Conservation (phyloP, 2,797 vertebrate species). For the Aselliscus stoliczkanus region DNA sequence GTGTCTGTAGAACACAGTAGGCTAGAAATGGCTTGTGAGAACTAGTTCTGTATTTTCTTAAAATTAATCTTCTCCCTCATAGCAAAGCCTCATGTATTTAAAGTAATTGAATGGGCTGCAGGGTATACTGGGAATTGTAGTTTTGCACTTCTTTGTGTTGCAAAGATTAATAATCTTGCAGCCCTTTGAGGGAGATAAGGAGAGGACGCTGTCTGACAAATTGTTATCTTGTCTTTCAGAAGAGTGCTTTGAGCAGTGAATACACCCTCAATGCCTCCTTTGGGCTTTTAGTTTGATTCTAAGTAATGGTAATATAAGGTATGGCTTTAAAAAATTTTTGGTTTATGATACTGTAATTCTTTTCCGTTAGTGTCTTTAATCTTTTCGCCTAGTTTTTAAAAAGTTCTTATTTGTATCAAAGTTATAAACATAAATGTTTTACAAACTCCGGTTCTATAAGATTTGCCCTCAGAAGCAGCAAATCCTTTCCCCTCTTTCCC, state of each 20-base stretch:
- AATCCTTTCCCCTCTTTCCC: too few species aligned
- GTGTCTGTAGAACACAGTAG: neutral
- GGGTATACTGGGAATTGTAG: constrained; percentile 78
- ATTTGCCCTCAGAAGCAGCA: too few species aligned
- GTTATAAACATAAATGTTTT: neutral
- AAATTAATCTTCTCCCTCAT: constrained; percentile 58
- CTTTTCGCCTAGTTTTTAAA: neutral
- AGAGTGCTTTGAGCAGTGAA: constrained; percentile 64
- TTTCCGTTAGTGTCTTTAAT: neutral
- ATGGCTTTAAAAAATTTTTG: neutral
- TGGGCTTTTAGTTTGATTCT: constrained; percentile 65
- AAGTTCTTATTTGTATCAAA: neutral
- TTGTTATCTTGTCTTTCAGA: constrained; percentile 71
- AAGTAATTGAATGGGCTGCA: constrained; percentile 75
- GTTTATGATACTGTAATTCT: neutral
- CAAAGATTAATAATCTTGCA: constrained; percentile 76
- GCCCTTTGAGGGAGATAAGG: constrained; percentile 67
- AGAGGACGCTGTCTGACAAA: constrained; percentile 70
- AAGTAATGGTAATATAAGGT: constrained; percentile 61
- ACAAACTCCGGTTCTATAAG: neutral
- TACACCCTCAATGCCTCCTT: constrained; percentile 37
- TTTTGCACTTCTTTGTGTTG: constrained; percentile 74
- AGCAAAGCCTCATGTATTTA: constrained; percentile 58
- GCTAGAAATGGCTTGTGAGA: constrained; percentile 40
- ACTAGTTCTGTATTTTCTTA: constrained; percentile 69